Base-by-base conservation (phyloP, 1,140 invertebrate genomes). In the Trissolcus basalis region DNA sequence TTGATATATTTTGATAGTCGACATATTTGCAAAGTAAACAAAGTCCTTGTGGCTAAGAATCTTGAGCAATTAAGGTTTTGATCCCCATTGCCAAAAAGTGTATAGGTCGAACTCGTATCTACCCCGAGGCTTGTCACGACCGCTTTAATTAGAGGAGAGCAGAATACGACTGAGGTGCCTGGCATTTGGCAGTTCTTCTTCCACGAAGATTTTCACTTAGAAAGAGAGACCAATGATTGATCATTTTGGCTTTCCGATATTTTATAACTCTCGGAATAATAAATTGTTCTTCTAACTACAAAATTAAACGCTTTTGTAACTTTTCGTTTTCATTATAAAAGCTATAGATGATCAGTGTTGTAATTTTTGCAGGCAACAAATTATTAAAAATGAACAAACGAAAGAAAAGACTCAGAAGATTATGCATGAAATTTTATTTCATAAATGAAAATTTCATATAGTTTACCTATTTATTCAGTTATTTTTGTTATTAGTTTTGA, bases 41-140 rank as follows among this genome's bases (percentile, higher is more conserved):
- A 45, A 39, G 9, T 39, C 36, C 36, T 39, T 39, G 36, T n/a
- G 19, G 19, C 19, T 1, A 27, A 27, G 19, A 27, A 27, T 27
- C 19, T 27, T 27, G 19, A 27, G 19, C 56, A 10, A 49, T 49
- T 15, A 32, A 48, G 49, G 1, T 33, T 5, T 43, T 33, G 48
- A 61, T 61, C 10, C 35, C 14, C 51, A 43, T 44, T 51, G 32
- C 48, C 48, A 44, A 61, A 61, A 61, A 61, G 15, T 14, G 36
- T 51, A 60, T 15, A 10, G 39, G 19, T 61, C 36, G 36, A 44
- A 51, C 32, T 61, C 33, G 13, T 43, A 43, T 13, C 14, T 61
- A 61, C 58, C 58, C 58, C 50, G 50, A 16, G 47, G 58, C 58
- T 61, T 61, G 58, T 61, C 58, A 61, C 58, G 58, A 51, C 48